A percentile compares a stretch with the other conserved stretches of the same genome.
phyloP scores from a whole-genome alignment of 2,113 vertebrate genomes.

The Scopus umbretta region DNA sequence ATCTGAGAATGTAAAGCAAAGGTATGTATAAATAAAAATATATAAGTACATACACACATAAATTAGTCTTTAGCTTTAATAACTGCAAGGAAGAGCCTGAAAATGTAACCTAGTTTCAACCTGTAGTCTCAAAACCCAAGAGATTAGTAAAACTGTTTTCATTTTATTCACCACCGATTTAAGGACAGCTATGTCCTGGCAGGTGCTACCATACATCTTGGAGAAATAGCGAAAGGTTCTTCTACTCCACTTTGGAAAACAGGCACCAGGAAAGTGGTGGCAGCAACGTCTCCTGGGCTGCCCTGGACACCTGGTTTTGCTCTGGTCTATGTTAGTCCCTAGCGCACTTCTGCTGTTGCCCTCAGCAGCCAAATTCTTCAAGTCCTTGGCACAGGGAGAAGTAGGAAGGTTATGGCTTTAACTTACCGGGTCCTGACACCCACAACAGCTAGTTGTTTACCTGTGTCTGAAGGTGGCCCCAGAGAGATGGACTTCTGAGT shows the following conservation, averaged over 20 bases:
- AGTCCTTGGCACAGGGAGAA: neutral
- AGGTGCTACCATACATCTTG: neutral
- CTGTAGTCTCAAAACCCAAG: neutral
- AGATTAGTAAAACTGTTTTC: neutral
- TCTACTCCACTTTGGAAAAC: neutral
- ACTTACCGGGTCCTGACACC: neutral
- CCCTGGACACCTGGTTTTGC: neutral
- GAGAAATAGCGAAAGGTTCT: neutral
- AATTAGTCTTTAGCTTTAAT: neutral
- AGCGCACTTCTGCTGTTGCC: neutral
- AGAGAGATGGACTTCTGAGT: neutral
- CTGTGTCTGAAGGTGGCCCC: neutral
- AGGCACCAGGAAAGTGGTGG: fast-evolving
- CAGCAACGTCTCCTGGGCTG: neutral
- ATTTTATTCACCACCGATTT: neutral
- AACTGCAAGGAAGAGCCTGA: neutral
- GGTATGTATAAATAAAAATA: neutral
- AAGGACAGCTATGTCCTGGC: neutral
- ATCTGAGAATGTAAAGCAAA: neutral
- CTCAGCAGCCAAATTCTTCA: neutral
- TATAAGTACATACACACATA: too few species aligned
- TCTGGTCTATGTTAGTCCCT: neutral
- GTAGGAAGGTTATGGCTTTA: neutral
- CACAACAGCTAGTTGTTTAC: neutral
- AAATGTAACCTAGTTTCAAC: neutral